Conservation (phyloP, 1,140 invertebrate species). For the Sipha flava region DNA sequence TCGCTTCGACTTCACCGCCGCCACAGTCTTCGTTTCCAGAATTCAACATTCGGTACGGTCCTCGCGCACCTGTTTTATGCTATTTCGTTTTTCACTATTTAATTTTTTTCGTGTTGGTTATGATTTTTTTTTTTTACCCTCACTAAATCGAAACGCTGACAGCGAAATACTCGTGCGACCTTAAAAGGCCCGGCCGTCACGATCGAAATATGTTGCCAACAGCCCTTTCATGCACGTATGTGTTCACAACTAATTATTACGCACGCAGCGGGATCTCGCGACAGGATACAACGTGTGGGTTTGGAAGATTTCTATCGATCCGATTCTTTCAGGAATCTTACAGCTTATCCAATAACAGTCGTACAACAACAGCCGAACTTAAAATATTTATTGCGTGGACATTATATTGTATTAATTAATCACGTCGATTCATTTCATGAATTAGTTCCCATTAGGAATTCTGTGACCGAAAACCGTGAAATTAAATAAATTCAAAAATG, state of each 20-base stretch:
- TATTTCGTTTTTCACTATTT: not conserved
- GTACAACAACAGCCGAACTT: too few species aligned
- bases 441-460: too few species aligned
- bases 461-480: too few species aligned
- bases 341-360: too few species aligned
- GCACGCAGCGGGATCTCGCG: not conserved
- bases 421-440: too few species aligned
- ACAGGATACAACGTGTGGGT: not conserved
- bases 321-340: too few species aligned
- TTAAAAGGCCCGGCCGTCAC: not conserved
- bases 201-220: not conserved
- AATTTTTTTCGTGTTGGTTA: not conserved
- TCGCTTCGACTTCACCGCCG: not conserved
- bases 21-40: not conserved
- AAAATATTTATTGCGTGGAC: too few species aligned
- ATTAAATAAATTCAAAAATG: too few species aligned
- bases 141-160: not conserved
- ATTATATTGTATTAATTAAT: too few species aligned
- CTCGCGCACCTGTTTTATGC: constrained; percentile 18
- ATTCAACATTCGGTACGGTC: constrained; percentile 20
- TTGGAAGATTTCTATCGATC: not conserved
- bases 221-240: not conserved
- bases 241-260: not conserved
- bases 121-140: not conserved
- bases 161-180: constrained; percentile 7